Conservation (phyloP, 2,113 vertebrate species). For the Macheiramphus alcinus region DNA sequence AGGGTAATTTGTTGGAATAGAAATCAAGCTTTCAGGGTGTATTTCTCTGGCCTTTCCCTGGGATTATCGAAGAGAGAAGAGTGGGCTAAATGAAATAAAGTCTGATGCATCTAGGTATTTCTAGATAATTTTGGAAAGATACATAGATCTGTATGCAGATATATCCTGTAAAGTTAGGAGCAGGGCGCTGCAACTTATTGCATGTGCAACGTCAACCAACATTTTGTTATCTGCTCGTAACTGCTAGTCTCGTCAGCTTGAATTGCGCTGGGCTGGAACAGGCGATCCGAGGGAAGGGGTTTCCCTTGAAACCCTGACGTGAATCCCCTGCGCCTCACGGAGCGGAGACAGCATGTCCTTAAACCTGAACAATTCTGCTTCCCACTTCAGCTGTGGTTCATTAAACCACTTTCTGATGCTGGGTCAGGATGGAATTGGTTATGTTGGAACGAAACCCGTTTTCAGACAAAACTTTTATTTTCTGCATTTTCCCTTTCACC, state of each 20-base stretch:
- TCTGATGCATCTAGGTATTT: neutral
- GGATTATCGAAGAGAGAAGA: neutral
- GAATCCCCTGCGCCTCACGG: neutral
- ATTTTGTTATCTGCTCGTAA: neutral
- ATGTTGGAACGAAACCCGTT: neutral
- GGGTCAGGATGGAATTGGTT: conserved; percentile 5
- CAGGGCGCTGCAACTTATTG: neutral
- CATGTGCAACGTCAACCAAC: neutral
- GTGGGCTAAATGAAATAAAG: neutral
- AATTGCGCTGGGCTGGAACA: neutral
- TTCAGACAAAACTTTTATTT: conserved; percentile 12
- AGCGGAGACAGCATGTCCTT: neutral
- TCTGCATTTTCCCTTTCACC: neutral
- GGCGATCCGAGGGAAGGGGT: neutral
- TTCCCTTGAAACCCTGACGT: neutral
- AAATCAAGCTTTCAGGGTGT: neutral
- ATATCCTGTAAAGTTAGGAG: neutral
- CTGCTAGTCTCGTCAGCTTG: neutral
- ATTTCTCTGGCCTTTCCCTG: neutral
- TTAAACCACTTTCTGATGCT: conserved; percentile 18
- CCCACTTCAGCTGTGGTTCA: conserved; percentile 4
- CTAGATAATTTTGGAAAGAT: neutral
- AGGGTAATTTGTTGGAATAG: neutral
- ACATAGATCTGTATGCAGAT: neutral
- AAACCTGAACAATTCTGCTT: neutral